Evolutionary conservation across 2,888 invertebrate genomes (phyloP).

Genomic region (Lithophane semibrunnea): DNA sequence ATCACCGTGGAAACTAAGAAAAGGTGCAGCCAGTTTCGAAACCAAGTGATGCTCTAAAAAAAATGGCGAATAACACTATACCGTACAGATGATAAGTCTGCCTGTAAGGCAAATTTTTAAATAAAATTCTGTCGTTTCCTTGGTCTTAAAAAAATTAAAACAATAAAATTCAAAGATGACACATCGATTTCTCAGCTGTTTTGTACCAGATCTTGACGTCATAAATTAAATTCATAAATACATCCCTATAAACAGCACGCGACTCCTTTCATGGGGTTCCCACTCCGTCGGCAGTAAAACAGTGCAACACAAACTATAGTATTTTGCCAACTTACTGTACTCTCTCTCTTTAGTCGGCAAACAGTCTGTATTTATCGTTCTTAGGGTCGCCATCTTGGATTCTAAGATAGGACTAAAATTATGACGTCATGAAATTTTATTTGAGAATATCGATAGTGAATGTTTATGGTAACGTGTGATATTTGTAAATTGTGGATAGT

Average conservation of each 20-base stretch:
- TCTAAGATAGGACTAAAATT: constrained; percentile 36
- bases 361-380: constrained; percentile 73
- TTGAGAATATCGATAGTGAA: constrained; percentile 43
- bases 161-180: neutral
- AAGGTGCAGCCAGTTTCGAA: neutral
- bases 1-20: neutral
- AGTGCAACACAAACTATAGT: constrained; percentile 67
- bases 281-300: constrained; percentile 53
- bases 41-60: neutral
- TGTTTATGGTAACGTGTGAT: constrained; percentile 49
- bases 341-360: constrained; percentile 69
- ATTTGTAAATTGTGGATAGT: constrained; percentile 29
- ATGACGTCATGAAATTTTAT: constrained; percentile 62
- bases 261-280: constrained; percentile 24
- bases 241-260: neutral
- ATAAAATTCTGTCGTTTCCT: no score
- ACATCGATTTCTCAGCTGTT: neutral
- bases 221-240: constrained; percentile 1
- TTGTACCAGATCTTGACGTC: neutral
- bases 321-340: constrained; percentile 69
- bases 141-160: no score
- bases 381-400: constrained; percentile 63
- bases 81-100: no score
- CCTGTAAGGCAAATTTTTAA: no score
- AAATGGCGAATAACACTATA: no score